These are phyloP conservation scores for Phacellophora camtschatica DNA, from an alignment of 30 jellyfish, hydroid and myxozoan genomes.

Conservation along the genomic window DNA sequence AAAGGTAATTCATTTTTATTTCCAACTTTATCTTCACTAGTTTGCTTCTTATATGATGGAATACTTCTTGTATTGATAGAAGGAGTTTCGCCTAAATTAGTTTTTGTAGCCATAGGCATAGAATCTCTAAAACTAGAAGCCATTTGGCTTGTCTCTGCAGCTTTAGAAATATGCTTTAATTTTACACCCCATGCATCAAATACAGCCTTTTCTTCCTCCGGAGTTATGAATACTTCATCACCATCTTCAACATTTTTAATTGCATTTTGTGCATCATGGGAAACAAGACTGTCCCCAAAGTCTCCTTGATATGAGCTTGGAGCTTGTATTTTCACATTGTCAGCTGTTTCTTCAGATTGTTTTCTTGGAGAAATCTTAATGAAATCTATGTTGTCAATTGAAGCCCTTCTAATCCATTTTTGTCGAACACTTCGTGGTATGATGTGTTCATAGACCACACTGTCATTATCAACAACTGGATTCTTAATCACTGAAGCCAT, in stretches of 20 bases:
- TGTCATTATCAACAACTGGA: conserved; percentile 28
- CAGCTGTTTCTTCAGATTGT: background rate
- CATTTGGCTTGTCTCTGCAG: background rate
- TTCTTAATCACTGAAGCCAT: conserved; percentile 40
- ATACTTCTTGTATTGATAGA: background rate
- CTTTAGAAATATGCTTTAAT: conserved; percentile 30
- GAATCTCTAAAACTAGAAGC: background rate
- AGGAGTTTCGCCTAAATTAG: too few species aligned
- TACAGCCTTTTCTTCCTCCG: conserved; percentile 51
- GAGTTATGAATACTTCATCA: background rate
- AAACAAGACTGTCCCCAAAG: conserved; percentile 38
- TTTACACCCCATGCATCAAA: conserved; percentile 73
- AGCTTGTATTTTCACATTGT: background rate
- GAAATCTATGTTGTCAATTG: conserved; percentile 12
- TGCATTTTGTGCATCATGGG: conserved; percentile 39
- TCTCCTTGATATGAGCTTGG: background rate
- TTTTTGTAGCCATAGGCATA: background rate
- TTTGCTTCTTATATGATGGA: background rate
- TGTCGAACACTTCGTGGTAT: conserved; percentile 63
- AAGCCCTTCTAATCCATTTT: conserved; percentile 57
- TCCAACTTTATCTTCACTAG: background rate
- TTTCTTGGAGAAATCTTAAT: background rate
- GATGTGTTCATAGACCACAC: conserved; percentile 65
- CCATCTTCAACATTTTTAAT: background rate
- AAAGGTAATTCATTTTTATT: background rate